A percentile compares a stretch with the other conserved stretches of the same genome.
Evolutionary conservation across 2,113 vertebrate genomes (phyloP).

Genomic region (Herpailurus yagouaroundi): DNA sequence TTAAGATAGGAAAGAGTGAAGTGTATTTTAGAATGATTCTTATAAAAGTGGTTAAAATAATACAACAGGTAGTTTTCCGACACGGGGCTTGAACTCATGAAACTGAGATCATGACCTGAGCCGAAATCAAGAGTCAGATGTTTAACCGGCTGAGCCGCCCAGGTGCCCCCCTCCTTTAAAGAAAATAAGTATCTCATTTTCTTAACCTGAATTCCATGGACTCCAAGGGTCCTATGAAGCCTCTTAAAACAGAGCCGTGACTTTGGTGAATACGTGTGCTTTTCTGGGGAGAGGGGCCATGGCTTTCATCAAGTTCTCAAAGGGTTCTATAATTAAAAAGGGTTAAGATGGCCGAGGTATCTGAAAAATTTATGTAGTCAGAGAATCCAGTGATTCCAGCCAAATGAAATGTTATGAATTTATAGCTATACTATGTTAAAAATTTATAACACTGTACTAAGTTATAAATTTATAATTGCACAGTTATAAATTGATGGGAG

Average conservation of each 20-base stretch:
- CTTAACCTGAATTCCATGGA: neutral
- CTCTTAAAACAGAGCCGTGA: neutral
- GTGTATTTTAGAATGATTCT: neutral
- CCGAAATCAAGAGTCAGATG: too few species aligned
- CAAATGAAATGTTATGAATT: conserved; percentile 55
- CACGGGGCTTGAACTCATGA: too few species aligned
- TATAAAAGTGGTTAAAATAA: conserved; percentile 8
- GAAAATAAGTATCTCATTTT: neutral
- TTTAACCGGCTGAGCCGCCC: too few species aligned
- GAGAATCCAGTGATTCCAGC: neutral
- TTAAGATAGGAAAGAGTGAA: neutral
- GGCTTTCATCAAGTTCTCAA: conserved; percentile 33
- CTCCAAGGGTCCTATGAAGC: neutral
- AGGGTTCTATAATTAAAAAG: neutral
- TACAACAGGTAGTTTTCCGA: neutral
- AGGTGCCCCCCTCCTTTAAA: too few species aligned
- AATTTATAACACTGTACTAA: neutral
- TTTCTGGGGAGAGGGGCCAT: neutral
- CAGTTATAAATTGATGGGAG: conserved; percentile 45
- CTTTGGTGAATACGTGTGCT: neutral
- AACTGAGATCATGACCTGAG: too few species aligned
- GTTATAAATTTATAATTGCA: conserved; percentile 47
- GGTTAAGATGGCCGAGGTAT: conserved; percentile 6
- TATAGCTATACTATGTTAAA: conserved; percentile 41
- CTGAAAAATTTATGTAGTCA: conserved; percentile 33